phyloP scores from a whole-genome alignment of 2,888 invertebrate genomes.

The Dexiosoma caninum region DNA sequence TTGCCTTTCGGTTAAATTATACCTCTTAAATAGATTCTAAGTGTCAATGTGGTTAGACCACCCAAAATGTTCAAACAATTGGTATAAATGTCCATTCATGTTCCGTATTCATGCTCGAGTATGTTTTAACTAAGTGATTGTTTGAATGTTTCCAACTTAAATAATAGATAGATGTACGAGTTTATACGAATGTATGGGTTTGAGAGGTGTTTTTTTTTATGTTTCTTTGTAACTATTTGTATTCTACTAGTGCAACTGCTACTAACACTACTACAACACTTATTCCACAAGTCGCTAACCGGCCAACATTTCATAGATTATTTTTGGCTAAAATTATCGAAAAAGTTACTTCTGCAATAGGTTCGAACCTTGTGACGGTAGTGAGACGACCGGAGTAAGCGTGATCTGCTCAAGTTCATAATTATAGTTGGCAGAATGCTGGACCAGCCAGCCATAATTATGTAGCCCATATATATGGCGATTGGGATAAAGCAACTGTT shows the following conservation, averaged over 20 bases:
- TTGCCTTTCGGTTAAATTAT: constrained; percentile 46
- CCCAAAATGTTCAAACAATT: constrained; percentile 58
- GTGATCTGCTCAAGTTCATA: no score
- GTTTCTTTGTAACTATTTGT: constrained; percentile 8
- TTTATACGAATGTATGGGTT: neutral
- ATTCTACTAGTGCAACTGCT: neutral
- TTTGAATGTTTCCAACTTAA: neutral
- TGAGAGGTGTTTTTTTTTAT: no score
- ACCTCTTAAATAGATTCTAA: constrained; percentile 58
- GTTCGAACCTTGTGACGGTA: no score
- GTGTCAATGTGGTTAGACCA: constrained; percentile 61
- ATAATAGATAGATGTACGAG: no score
- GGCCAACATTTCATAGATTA: no score
- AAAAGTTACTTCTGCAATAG: no score
- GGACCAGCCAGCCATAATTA: no score
- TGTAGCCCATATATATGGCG: no score
- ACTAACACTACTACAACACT: constrained; percentile 3
- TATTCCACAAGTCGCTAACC: constrained; percentile 56
- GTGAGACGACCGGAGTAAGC: no score
- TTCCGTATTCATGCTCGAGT: neutral
- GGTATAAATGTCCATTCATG: constrained; percentile 48
- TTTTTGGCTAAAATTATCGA: no score
- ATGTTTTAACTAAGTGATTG: constrained; percentile 1
- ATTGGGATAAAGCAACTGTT: no score
- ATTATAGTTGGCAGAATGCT: no score